Evolutionary conservation across 2,113 vertebrate genomes (phyloP).

Genomic region (Typhlomys cinereus): DNA sequence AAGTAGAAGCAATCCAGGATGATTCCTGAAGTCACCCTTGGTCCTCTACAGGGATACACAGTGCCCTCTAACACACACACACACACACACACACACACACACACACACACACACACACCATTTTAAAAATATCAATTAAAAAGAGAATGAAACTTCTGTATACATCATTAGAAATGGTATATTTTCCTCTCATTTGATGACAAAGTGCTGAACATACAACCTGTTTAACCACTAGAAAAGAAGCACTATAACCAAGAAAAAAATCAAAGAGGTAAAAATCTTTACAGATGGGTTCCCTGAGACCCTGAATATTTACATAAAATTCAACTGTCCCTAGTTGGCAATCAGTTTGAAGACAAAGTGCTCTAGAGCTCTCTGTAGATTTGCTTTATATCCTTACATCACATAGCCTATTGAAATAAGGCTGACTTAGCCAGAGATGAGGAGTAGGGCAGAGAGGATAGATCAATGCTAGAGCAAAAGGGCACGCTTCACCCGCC

Average conservation of each 20-base stretch:
- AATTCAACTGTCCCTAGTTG: constrained; percentile 19
- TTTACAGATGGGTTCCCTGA: not conserved
- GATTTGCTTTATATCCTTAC: not conserved
- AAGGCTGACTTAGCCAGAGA: not conserved
- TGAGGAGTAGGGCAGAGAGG: not conserved
- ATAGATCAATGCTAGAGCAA: not conserved
- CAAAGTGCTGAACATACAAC: constrained; percentile 2
- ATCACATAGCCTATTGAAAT: not conserved
- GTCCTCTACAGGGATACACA: too few relatives aligned
- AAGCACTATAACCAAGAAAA: not conserved
- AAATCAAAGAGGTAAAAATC: not conserved
- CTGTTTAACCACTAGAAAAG: not conserved
- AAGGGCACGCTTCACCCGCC: not conserved
- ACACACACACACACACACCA: too few relatives aligned
- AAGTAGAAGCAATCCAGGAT: too few relatives aligned
- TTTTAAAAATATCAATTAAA: too few relatives aligned
- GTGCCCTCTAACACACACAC: too few relatives aligned
- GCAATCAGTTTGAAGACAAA: constrained; percentile 17
- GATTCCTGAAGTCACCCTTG: too few relatives aligned
- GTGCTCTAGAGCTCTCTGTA: not conserved
- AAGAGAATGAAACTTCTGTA: constrained; percentile 27
- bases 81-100: too few relatives aligned
- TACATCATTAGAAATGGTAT: constrained; percentile 15
- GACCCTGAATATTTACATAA: not conserved
- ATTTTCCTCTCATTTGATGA: constrained; percentile 18